Percentiles rank a stretch among this genome's conserved stretches.
These are phyloP conservation scores for Ginglymostoma cirratum DNA, from an alignment of 2,113 vertebrate genomes.

Conservation along the genomic window DNA sequence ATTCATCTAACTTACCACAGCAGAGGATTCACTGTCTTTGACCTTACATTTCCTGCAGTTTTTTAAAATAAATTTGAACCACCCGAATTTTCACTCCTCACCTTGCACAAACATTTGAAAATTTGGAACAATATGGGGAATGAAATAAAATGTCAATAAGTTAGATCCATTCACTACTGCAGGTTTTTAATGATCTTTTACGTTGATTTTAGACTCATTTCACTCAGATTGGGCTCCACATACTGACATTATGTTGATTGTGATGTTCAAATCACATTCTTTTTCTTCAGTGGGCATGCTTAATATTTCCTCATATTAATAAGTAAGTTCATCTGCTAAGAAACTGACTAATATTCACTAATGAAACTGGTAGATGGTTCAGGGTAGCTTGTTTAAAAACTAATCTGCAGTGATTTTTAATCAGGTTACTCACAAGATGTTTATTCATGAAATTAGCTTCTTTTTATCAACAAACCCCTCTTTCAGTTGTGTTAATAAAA, in stretches of 20 bases:
- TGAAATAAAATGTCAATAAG: not conserved
- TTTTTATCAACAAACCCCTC: not conserved
- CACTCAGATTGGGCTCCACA: not conserved
- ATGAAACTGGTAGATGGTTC: not conserved
- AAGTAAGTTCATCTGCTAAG: not conserved
- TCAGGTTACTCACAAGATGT: not conserved
- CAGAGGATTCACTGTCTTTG: not conserved
- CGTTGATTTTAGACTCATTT: not conserved
- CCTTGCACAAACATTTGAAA: not conserved
- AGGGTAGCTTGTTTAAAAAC: not conserved
- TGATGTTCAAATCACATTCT: not conserved
- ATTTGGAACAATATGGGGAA: not conserved
- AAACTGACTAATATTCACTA: not conserved
- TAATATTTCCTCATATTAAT: not conserved
- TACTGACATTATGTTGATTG: not conserved
- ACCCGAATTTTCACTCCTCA: not conserved
- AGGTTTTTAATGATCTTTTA: not conserved
- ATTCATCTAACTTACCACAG: not conserved
- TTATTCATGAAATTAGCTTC: not conserved
- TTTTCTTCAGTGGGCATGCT: not conserved
- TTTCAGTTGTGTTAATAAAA: not conserved
- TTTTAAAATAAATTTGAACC: not conserved
- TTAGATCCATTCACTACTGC: not conserved
- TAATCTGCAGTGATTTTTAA: not conserved
- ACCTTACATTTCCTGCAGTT: not conserved